Base-by-base conservation (phyloP, 2,888 invertebrate species). In the Timandra comae region DNA sequence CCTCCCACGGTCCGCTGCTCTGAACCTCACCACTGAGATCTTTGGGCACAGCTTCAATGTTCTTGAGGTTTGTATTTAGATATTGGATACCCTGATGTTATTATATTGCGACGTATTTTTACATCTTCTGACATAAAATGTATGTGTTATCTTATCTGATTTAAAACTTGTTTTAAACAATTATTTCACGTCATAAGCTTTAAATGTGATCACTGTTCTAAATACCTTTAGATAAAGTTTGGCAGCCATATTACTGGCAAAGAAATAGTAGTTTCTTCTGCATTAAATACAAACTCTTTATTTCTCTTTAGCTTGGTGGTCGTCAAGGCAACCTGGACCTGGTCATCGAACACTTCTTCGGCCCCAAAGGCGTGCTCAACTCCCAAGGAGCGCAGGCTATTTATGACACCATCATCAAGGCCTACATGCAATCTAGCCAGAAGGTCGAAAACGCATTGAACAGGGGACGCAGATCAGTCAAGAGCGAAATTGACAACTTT, bases 311-410 rank as follows among this genome's bases (percentile, higher is more conserved):
- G 80, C 57, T 94, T 21, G 91, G 91, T 8, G 90, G 89, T 22
- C 90, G 95, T 39, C 89, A 92, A 59, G 94, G 95, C 57, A 95
- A 95, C 55, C 65, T 95, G 30, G 95, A 96, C 56, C 86, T 88
- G 31, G 68, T 94, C 0, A 61, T 93, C 2, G 95, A 95, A 63
- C 89, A 91, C 41, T 89, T 92, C 68, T 84, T 95, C 11, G 95
- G 95, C 3, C 93, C 94, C 0, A 88, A 89, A 43, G 91, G 93
- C 3, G 62, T 86, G 12, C 61, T 92, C 13, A 86, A 79, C 10
- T 85, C 81, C 0, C 67, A 86, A 27, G 70, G 87, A 1, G 63
- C 87, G 0, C 75, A 81, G 28, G 51, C 63, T 0, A 40, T 85
- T 3, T 82, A 73, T 44, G 68, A 81, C 24, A 55, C 66, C 25